Conservation (phyloP, 2,888 invertebrate genomes). For the Pteria penguin region DNA sequence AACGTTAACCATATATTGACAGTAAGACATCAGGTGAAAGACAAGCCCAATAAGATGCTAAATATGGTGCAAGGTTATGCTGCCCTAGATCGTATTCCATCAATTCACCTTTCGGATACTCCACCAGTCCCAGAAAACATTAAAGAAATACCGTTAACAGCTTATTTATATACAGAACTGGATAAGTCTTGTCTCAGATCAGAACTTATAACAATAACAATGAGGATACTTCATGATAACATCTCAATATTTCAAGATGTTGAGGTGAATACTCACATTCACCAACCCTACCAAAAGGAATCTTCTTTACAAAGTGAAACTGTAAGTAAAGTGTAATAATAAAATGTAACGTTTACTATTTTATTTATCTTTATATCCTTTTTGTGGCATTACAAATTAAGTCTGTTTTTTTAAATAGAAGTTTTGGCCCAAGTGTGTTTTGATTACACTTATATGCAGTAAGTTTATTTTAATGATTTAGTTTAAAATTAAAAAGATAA, state of each 20-base stretch:
- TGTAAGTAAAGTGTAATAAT: too few relatives aligned
- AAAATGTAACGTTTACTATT: too few relatives aligned
- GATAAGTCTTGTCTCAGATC: slow-evolving; percentile 16
- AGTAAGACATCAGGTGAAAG: slow-evolving; percentile 34
- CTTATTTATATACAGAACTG: slow-evolving; percentile 26
- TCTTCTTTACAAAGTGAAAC: not conserved
- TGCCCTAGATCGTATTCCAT: slow-evolving; percentile 30
- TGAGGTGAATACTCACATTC: not conserved
- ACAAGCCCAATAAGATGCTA: slow-evolving; percentile 41
- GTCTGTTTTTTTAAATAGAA: too few relatives aligned
- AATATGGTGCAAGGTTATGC: slow-evolving; percentile 47
- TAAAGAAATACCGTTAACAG: slow-evolving; percentile 23
- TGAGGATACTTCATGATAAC: not conserved
- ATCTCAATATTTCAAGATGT: not conserved
- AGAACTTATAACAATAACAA: not conserved
- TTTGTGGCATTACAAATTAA: too few relatives aligned
- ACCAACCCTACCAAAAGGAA: not conserved
- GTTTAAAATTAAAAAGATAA: too few relatives aligned
- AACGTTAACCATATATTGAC: slow-evolving; percentile 41
- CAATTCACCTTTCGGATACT: slow-evolving; percentile 24
- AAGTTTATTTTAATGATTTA: too few relatives aligned
- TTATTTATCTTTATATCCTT: too few relatives aligned
- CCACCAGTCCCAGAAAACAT: slow-evolving; percentile 28
- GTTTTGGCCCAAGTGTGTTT: too few relatives aligned
- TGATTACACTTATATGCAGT: too few relatives aligned